A percentile compares a stretch with the other conserved stretches of the same genome.
phyloP scores from a whole-genome alignment of 2,797 vertebrate genomes.

The Crypturellus tataupa region DNA sequence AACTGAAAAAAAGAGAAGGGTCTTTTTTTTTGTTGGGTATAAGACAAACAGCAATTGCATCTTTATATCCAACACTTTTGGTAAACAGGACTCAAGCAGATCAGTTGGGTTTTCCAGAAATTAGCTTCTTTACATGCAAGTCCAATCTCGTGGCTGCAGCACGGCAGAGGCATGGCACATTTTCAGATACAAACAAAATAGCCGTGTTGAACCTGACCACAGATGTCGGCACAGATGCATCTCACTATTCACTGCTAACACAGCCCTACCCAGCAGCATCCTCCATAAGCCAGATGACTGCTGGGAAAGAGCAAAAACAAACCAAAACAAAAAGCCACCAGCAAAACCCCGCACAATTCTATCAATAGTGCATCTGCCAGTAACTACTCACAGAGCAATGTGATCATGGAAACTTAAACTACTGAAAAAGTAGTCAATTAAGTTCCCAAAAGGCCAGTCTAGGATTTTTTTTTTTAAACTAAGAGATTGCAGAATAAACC shows the following conservation, averaged over 20 bases:
- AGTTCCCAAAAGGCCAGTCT: background rate
- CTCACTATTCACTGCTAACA: background rate
- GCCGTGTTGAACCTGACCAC: background rate
- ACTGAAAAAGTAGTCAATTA: too few species aligned
- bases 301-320: background rate
- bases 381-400: background rate
- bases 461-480: background rate
- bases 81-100: background rate
- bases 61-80: background rate
- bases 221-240: background rate
- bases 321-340: background rate
- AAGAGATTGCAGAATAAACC: background rate
- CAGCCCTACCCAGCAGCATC: background rate
- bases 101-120: background rate
- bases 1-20: background rate
- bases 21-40: accelerated
- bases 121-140: background rate
- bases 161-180: background rate
- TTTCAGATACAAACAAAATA: slow-evolving; percentile 32
- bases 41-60: background rate
- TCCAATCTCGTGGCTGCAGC: background rate
- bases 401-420: background rate
- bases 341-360: background rate
- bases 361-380: background rate
- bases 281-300: background rate